Evolutionary conservation across 2,888 invertebrate genomes (phyloP), one percentile per base, ranked within the genome.

Genomic region (Myopa testacea): DNA sequence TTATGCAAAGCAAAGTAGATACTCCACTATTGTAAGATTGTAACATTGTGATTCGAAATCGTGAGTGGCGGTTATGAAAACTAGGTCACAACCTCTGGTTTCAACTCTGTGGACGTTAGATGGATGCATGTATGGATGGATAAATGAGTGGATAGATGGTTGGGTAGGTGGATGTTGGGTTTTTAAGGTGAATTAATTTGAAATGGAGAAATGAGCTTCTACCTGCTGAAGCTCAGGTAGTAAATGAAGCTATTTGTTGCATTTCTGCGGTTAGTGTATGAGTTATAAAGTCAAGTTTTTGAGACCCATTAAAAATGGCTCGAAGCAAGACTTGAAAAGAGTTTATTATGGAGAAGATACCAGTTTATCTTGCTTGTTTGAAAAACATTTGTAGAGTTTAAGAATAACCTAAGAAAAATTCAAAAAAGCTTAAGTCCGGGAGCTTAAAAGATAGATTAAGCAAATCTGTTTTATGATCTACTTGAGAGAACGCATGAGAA

Each of bases 1-100:
- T 5, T 16, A 55, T 55, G 55, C 55, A 55, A 55, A 16, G 16
- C 55, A 55, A 55, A 55, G 55, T 6, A 10, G 16, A 55, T 55
- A 55, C 55, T 55, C n/a, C 10, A 8, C 55, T 55, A 12, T n/a
- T 34, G 70, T 19, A 68, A 45, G 8, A 45, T n/a, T 55, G 55
- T 55, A 55, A 55, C 55, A 16, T 55, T 55, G 55, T 55, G 16
- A 55, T 10, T 14, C 55, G 55, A n/a, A n/a, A 55, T 5, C 26
- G 26, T 55, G 62, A 62, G 40, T 38, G 60, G 26, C 16, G 50
- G 73, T 19, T 26, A 7, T 26, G 8, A 26, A 74, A 74, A 74
- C 52, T 74, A 65, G 74, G 74, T 74, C 74, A 63, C 74, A 74
- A 74, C 65, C 74, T 45, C 52, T 14, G 65, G 50, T 52, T 65